These are phyloP conservation scores for Amblyopsis rosae DNA, from an alignment of 2,113 vertebrate species.

Conservation along the genomic window DNA sequence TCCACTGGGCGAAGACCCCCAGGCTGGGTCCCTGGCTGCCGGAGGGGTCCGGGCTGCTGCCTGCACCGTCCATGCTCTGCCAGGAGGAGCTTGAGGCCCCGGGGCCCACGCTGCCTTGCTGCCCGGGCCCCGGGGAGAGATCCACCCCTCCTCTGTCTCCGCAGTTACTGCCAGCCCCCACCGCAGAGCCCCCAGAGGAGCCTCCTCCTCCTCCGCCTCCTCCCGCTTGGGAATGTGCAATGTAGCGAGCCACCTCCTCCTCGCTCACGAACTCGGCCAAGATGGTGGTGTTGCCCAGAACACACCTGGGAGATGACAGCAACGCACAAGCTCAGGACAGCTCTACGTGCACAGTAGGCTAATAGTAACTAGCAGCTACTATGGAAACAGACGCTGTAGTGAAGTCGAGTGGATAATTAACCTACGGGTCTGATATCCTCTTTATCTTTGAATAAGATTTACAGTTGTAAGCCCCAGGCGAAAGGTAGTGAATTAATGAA, in stretches of 20 bases:
- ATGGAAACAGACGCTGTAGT: too few species aligned
- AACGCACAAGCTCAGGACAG: neutral
- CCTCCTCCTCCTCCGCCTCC: conserved; percentile 67
- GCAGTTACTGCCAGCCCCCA: conserved; percentile 57
- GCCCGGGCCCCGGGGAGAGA: conserved; percentile 45
- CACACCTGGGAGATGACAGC: conserved; percentile 82
- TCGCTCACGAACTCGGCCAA: conserved; percentile 98
- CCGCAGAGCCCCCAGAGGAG: conserved; percentile 77
- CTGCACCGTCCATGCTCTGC: conserved; percentile 94
- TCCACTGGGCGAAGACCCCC: conserved; percentile 96
- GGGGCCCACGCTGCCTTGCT: conserved; percentile 48
- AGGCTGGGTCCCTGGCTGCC: conserved; percentile 83
- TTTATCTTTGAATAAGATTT: too few species aligned
- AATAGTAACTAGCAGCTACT: too few species aligned
- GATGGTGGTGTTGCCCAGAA: conserved; percentile 99
- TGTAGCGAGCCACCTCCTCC: conserved; percentile 96
- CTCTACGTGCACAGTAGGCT: too few species aligned
- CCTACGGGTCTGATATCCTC: too few species aligned
- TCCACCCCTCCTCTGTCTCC: conserved; percentile 56
- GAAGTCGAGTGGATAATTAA: too few species aligned
- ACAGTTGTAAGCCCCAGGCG: too few species aligned
- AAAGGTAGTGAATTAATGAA: too few species aligned
- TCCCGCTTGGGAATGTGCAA: conserved; percentile 90
- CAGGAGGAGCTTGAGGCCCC: conserved; percentile 78
- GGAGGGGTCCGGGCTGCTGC: conserved; percentile 86